Conservation (phyloP, 2,113 vertebrate genomes). For the Cheilinus undulatus region DNA sequence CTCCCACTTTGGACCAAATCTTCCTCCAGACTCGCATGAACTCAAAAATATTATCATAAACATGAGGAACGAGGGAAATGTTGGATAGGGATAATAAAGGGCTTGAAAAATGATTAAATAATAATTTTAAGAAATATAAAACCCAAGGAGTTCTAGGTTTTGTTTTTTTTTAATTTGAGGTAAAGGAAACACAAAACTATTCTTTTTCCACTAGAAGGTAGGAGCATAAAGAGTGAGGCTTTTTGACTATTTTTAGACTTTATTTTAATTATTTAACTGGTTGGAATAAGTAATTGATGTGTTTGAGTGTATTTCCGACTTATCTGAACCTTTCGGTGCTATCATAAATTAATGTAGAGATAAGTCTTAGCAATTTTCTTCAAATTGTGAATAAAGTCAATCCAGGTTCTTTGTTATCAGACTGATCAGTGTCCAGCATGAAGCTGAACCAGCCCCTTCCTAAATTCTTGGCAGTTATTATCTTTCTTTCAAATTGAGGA, state of each 20-base stretch:
- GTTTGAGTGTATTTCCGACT: not conserved
- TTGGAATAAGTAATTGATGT: not conserved
- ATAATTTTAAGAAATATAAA: not conserved
- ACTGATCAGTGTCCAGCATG: no score
- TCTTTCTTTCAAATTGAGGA: no score
- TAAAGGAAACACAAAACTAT: not conserved
- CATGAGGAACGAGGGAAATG: not conserved
- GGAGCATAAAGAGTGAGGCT: not conserved
- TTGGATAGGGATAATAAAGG: no score
- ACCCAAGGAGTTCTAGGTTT: not conserved
- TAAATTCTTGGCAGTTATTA: no score
- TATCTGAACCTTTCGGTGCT: not conserved
- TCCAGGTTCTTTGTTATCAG: not conserved
- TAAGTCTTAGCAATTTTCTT: not conserved
- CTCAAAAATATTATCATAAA: not conserved
- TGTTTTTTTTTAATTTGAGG: not conserved
- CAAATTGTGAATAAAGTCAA: not conserved
- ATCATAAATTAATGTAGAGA: not conserved
- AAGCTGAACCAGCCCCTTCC: no score
- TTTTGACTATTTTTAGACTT: not conserved
- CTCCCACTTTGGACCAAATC: not conserved
- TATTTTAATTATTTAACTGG: constrained; percentile 1
- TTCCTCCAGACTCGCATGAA: not conserved
- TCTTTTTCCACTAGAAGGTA: not conserved
- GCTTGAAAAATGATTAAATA: not conserved